A percentile compares a stretch with the other conserved stretches of the same genome.
Conservation (phyloP, 2,888 invertebrate species). For the Drosophila fungiperda region DNA sequence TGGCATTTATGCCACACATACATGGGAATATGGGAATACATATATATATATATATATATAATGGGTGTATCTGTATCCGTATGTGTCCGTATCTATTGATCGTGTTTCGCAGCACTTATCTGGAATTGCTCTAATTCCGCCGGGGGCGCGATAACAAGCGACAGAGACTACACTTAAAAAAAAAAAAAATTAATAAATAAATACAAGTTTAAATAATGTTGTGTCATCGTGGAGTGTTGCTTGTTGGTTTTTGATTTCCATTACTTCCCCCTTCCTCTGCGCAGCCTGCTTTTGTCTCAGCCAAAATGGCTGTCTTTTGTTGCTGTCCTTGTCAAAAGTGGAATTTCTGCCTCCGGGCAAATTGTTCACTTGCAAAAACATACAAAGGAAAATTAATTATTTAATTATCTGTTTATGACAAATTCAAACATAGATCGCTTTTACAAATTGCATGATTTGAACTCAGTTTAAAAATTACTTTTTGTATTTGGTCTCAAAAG, state of each 20-base stretch:
- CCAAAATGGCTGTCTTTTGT: background rate
- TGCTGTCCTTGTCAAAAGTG: background rate
- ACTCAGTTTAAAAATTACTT: background rate
- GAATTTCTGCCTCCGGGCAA: too few species aligned
- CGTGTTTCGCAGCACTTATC: slow-evolving; percentile 65
- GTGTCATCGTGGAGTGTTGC: background rate
- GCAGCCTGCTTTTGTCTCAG: background rate
- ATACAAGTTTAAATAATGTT: background rate
- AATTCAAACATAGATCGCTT: background rate
- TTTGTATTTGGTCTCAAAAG: background rate
- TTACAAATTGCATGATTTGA: background rate
- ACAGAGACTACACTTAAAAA: background rate
- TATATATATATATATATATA: too few species aligned
- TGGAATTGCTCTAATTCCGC: slow-evolving; percentile 68
- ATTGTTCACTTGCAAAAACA: background rate
- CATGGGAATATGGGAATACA: too few species aligned
- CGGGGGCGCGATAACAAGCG: slow-evolving; percentile 62
- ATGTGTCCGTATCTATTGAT: slow-evolving; percentile 57
- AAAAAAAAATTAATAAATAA: background rate
- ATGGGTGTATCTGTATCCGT: slow-evolving; percentile 9
- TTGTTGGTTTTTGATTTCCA: background rate
- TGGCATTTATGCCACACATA: slow-evolving; percentile 34
- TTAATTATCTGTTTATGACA: background rate
- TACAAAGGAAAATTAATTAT: background rate
- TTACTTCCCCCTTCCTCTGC: background rate